Evolutionary conservation across 1,140 invertebrate species (phyloP), one percentile per base, ranked within the genome.

Genomic region (Sipha flava): DNA sequence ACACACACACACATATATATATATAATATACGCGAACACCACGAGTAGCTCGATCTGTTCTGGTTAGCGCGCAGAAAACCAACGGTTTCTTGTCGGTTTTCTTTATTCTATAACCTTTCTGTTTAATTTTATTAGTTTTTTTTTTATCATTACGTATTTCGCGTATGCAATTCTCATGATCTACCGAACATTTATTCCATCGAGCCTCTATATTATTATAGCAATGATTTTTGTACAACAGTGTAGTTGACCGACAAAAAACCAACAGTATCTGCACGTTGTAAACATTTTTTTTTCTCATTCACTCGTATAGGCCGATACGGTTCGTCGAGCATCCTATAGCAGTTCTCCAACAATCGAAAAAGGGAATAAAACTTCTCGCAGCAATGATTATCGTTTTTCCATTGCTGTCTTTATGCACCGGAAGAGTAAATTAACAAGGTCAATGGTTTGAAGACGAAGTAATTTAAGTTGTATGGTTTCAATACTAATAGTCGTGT

Each of bases 381-480:
- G 40, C 23, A 29, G 40, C 23, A 29, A 70, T 70, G 66, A 47
- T 70, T 70, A 70, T 70, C 43, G 66, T 70, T 70, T 47, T 70
- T 70, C 40, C 40, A 70, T 29, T 29, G 23, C 23, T n/a, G 40
- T 70, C 66, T 70, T 47, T 45, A 70, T n/a, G 40, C 40, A 18
- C 40, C 40, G 40, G 66, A 70, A 47, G 66, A 47, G 40, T 70
- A 47, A 70, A 75, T 75, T 75, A 75, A 75, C 70, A 75, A 75
- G 70, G 70, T 54, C 70, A 75, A 75, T 37, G 70, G 47, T 75
- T 75, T 21, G 70, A 26, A 34, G 47, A 49, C 29, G 43, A 72
- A 72, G 26, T 16, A 49, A 66, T 70, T 70, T 70, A 10, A 26
- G 16, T 45, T 45, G n/a, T 47, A 70, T 70, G 40, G 47, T 23